Percentiles rank a stretch among this genome's conserved stretches.
Evolutionary conservation across 2,113 vertebrate species (phyloP).

Genomic region (Nettapus auritus): DNA sequence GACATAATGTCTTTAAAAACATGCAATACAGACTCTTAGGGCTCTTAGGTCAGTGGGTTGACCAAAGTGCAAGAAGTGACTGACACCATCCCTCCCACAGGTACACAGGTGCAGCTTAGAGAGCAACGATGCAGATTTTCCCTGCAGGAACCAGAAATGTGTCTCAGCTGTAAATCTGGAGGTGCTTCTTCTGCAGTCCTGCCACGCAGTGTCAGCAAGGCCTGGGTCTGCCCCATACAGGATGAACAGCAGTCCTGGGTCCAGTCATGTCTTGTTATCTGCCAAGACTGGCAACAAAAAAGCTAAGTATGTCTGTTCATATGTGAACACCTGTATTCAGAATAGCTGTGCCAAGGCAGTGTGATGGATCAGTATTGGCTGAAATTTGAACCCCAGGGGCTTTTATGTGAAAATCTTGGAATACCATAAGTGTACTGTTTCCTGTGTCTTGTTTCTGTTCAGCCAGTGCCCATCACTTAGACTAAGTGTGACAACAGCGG

Average conservation of each 20-base stretch:
- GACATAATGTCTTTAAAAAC: neutral
- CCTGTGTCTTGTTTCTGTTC: neutral
- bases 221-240: neutral
- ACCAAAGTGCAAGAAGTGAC: neutral
- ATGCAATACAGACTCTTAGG: neutral
- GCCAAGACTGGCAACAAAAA: neutral
- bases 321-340: neutral
- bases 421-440: neutral
- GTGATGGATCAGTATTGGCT: neutral
- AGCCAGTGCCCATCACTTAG: neutral
- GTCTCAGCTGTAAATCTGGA: neutral
- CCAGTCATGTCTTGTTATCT: neutral
- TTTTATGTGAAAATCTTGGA: neutral
- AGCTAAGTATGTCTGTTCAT: neutral
- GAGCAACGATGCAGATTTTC: neutral
- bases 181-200: neutral
- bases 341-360: fast-evolving
- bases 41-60: neutral
- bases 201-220: neutral
- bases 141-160: neutral
- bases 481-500: neutral
- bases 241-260: neutral
- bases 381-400: neutral
- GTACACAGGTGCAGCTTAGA: neutral
- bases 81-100: neutral